Evolutionary conservation across 2,888 invertebrate genomes (phyloP).

Genomic region (Orthonychiurus folsomi): DNA sequence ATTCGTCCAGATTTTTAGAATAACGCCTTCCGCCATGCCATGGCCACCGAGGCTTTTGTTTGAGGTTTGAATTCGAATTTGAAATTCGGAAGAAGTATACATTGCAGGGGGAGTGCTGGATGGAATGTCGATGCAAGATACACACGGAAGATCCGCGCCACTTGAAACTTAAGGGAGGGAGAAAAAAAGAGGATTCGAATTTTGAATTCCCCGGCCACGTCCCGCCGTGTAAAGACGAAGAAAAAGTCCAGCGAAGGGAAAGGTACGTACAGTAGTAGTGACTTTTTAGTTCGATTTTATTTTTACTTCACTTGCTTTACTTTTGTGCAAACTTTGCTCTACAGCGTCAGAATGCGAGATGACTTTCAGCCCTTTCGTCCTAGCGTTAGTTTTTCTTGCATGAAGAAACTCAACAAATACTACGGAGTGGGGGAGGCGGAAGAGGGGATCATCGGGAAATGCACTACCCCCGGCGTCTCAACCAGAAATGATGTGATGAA

Average conservation of each 20-base stretch:
- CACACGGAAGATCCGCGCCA: background rate
- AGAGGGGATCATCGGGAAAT: background rate
- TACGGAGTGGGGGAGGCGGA: background rate
- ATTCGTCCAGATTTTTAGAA: no score
- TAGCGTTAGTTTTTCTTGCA: background rate
- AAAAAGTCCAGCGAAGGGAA: background rate
- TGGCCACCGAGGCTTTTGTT: no score
- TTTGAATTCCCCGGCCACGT: background rate
- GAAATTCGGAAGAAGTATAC: background rate
- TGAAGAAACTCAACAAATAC: background rate
- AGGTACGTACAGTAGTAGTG: background rate
- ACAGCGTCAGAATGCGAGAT: slow-evolving; percentile 27
- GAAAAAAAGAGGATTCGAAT: background rate
- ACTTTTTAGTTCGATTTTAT: background rate
- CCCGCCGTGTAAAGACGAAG: no score
- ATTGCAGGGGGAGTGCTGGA: background rate
- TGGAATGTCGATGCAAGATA: background rate
- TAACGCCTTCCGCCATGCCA: no score
- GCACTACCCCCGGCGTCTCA: no score
- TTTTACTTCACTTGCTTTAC: no score
- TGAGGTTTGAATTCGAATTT: background rate
- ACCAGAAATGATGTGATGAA: no score
- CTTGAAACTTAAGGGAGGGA: background rate
- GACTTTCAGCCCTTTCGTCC: slow-evolving; percentile 11
- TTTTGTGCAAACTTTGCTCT: slow-evolving; percentile 26